Evolutionary conservation across 2,888 invertebrate genomes (phyloP).

Genomic region (Mythimna lalbum): DNA sequence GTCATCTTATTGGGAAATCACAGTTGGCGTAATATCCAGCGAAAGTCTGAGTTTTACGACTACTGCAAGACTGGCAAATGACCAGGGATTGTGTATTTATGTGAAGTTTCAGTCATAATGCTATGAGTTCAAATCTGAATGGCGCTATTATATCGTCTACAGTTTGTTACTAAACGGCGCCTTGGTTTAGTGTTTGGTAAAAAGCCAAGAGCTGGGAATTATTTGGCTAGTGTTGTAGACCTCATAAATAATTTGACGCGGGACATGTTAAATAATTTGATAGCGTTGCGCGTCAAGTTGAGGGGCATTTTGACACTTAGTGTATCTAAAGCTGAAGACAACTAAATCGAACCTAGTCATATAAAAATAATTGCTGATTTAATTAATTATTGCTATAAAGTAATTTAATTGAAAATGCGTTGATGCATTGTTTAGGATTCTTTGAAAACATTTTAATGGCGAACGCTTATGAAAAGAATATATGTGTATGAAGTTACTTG

Average conservation of each 20-base stretch:
- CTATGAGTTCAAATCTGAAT: constrained; percentile 1
- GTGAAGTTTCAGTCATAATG: constrained; percentile 5
- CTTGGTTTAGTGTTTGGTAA: constrained; percentile 22
- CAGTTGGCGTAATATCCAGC: constrained; percentile 28
- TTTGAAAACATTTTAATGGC: neutral
- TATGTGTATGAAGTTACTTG: neutral
- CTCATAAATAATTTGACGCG: constrained; percentile 36
- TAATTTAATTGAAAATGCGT: neutral
- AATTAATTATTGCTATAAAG: neutral
- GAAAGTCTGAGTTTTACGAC: constrained; percentile 48
- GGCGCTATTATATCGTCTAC: neutral
- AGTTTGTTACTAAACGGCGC: constrained; percentile 29
- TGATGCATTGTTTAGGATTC: neutral
- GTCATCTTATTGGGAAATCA: constrained; percentile 56
- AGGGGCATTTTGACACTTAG: no score
- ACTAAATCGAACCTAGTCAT: no score
- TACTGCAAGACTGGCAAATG: constrained; percentile 40
- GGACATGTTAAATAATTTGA: no score
- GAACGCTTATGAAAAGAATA: no score
- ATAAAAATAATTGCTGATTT: no score
- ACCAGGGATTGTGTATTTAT: constrained; percentile 19
- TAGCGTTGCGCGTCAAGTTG: no score
- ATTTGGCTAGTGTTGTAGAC: constrained; percentile 28
- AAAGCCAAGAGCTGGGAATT: constrained; percentile 34
- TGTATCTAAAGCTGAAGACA: no score